Percentiles rank a stretch among this genome's conserved stretches.
These are phyloP conservation scores for Sminthurides aquaticus DNA, from an alignment of 2,888 invertebrate species.

Conservation along the genomic window DNA sequence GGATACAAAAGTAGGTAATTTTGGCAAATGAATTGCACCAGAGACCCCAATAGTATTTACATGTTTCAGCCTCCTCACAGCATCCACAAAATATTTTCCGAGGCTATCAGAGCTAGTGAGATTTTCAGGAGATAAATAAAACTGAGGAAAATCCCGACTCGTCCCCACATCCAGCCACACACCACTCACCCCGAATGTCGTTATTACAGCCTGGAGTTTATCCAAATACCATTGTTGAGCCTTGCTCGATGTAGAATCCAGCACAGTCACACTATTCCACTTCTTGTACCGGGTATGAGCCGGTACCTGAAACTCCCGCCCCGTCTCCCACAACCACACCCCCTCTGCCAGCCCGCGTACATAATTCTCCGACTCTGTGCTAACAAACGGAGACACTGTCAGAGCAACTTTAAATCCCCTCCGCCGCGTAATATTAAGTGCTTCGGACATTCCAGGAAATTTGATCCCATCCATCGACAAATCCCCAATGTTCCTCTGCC, in stretches of 20 bases:
- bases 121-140: conserved; percentile 61
- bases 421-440: conserved; percentile 70
- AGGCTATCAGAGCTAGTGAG: conserved; percentile 75
- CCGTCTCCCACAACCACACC: conserved; percentile 68
- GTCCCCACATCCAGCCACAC: conserved; percentile 76
- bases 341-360: conserved; percentile 67
- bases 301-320: conserved; percentile 55
- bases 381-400: conserved; percentile 80
- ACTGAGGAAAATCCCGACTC: conserved; percentile 77
- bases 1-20: conserved; percentile 76
- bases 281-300: conserved; percentile 76
- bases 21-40: conserved; percentile 70
- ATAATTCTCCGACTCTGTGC: conserved; percentile 73
- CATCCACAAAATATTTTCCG: conserved; percentile 62
- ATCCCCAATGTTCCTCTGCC: conserved; percentile 71
- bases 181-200: conserved; percentile 71
- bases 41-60: conserved; percentile 67
- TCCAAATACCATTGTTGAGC: conserved; percentile 71
- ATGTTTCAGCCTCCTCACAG: conserved; percentile 51
- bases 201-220: conserved; percentile 62
- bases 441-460: conserved; percentile 69
- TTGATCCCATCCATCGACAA: conserved; percentile 68
- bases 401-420: conserved; percentile 80
- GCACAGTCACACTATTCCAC: conserved; percentile 65
- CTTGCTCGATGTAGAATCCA: conserved; percentile 78